phyloP scores from a whole-genome alignment of 1,140 invertebrate species.

The Drosophila teissieri region DNA sequence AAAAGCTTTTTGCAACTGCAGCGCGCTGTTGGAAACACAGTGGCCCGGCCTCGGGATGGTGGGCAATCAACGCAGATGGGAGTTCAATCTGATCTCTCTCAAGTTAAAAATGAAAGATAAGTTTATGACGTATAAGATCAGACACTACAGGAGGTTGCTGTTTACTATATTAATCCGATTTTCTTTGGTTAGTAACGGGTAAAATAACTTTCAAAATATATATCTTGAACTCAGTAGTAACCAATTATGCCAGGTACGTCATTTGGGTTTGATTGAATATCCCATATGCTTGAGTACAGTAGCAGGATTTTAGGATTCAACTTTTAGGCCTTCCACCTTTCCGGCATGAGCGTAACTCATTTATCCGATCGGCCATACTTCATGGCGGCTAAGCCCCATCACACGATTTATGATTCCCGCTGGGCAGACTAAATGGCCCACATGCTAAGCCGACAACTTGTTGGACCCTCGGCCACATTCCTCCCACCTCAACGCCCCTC shows the following conservation, averaged over 20 bases:
- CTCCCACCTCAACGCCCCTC: no score
- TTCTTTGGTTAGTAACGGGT: no score
- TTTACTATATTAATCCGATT: no score
- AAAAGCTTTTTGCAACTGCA: slow-evolving; percentile 62
- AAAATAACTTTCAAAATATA: neutral
- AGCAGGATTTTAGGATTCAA: neutral
- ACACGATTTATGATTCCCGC: slow-evolving; percentile 56
- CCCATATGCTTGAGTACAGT: neutral
- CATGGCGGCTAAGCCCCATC: slow-evolving; percentile 26
- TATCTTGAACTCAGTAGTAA: no score
- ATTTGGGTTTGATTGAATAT: neutral
- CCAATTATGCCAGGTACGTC: no score
- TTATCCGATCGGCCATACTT: slow-evolving; percentile 36
- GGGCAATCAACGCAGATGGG: slow-evolving; percentile 4
- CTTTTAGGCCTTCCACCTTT: neutral
- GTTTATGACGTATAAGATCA: neutral
- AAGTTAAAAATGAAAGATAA: slow-evolving; percentile 12
- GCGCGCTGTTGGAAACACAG: slow-evolving; percentile 25
- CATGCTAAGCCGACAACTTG: slow-evolving; percentile 72
- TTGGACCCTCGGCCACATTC: slow-evolving; percentile 41
- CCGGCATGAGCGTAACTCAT: slow-evolving; percentile 32
- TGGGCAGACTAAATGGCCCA: slow-evolving; percentile 57
- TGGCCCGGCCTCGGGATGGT: slow-evolving; percentile 4
- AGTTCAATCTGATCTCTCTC: slow-evolving; percentile 13
- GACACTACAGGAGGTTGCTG: no score